These are phyloP conservation scores for Orchestes rusci DNA, from an alignment of 2,888 invertebrate genomes.

Conservation along the genomic window DNA sequence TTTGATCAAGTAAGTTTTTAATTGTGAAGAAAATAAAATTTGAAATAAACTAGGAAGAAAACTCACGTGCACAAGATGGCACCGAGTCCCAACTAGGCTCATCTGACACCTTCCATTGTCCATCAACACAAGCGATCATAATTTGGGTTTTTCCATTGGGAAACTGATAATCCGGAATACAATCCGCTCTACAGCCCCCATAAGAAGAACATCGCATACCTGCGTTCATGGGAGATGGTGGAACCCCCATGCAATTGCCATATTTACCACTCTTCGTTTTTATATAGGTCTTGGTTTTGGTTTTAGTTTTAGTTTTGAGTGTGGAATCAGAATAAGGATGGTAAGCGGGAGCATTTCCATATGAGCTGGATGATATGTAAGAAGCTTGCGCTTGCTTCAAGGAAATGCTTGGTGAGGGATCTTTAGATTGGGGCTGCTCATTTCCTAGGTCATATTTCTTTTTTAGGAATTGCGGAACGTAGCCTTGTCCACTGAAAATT, in stretches of 20 bases:
- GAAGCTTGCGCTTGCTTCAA: conserved; percentile 2
- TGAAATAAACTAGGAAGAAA: too few species aligned
- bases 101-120: conserved; percentile 46
- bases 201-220: conserved; percentile 38
- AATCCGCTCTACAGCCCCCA: conserved; percentile 49
- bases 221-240: conserved; percentile 38
- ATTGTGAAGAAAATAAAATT: too few species aligned
- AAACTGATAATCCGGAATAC: conserved; percentile 47
- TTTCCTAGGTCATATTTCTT: too few species aligned
- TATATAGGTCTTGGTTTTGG: conserved; percentile 15
- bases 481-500: conserved; percentile 12
- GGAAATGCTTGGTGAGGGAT: conserved; percentile 7
- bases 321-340: neutral
- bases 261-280: conserved; percentile 12
- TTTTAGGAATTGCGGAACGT: conserved; percentile 19
- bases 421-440: too few species aligned
- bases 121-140: conserved; percentile 45
- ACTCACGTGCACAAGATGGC: conserved; percentile 58
- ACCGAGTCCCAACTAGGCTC: conserved; percentile 42
- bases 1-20: too few species aligned
- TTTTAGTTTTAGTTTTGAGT: conserved; percentile 8
- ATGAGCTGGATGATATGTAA: neutral
- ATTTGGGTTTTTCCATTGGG: conserved; percentile 48
- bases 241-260: conserved; percentile 22
- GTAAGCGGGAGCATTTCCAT: neutral